Evolutionary conservation across 2,797 vertebrate genomes (phyloP).

Genomic region (Ataeniobius toweri): DNA sequence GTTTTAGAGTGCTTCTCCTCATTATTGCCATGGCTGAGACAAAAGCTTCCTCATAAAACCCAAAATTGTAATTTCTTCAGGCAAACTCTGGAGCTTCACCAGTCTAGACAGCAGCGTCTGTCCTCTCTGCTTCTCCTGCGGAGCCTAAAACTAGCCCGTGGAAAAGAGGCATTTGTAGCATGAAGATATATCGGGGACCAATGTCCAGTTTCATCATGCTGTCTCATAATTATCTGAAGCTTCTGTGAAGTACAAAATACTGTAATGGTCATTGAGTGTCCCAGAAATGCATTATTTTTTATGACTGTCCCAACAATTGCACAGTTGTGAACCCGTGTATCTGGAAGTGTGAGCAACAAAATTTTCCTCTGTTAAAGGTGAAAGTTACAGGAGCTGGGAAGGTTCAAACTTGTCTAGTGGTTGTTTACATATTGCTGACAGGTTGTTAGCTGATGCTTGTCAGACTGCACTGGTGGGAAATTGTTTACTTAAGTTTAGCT

Average conservation of each 20-base stretch:
- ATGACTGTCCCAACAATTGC: not conserved
- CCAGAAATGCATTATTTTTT: not conserved
- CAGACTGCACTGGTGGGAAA: constrained; percentile 13
- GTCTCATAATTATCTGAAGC: not conserved
- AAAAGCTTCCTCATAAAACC: too few species aligned
- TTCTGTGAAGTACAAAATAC: too few species aligned
- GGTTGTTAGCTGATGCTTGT: constrained; percentile 23
- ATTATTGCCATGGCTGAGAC: too few species aligned
- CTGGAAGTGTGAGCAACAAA: constrained; percentile 8
- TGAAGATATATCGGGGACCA: not conserved
- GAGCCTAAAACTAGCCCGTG: too few species aligned
- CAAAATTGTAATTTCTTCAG: too few species aligned
- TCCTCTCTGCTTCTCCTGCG: too few species aligned
- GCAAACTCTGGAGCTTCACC: too few species aligned
- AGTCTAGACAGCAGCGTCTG: too few species aligned
- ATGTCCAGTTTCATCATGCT: not conserved
- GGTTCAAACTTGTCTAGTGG: constrained; percentile 29
- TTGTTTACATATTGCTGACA: constrained; percentile 22
- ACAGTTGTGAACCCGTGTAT: constrained; percentile 10
- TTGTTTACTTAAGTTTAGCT: constrained; percentile 26
- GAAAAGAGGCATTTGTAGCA: not conserved
- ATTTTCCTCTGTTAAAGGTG: not conserved
- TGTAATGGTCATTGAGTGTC: not conserved
- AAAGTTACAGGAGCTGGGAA: constrained; percentile 24
- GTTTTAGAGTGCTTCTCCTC: too few species aligned